Evolutionary conservation across 2,113 vertebrate genomes (phyloP).

Genomic region (Echinops telfairi): DNA sequence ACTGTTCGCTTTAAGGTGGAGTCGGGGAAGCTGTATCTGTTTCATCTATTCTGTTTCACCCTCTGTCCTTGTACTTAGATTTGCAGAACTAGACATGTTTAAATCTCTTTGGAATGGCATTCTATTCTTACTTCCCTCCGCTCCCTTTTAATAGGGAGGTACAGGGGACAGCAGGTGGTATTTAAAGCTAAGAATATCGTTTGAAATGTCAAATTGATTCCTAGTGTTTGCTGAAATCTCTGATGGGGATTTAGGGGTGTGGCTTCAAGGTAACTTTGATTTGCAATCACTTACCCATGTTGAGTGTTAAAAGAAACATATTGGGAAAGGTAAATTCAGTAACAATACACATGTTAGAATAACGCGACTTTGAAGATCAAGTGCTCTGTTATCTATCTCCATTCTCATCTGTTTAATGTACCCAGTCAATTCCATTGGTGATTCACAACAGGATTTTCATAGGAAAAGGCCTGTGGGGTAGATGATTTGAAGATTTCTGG

Average conservation of each 20-base stretch:
- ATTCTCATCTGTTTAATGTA: conserved; percentile 64
- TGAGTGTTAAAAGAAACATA: conserved; percentile 46
- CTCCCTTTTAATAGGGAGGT: background rate
- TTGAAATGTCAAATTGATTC: conserved; percentile 70
- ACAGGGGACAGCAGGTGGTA: background rate
- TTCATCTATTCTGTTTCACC: background rate
- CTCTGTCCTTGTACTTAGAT: conserved; percentile 13
- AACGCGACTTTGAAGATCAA: conserved; percentile 70
- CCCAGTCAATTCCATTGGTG: conserved; percentile 41
- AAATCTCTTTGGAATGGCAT: background rate
- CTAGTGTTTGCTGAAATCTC: conserved; percentile 62
- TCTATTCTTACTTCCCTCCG: background rate
- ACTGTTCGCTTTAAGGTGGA: background rate
- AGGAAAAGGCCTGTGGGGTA: background rate
- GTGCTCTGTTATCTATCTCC: conserved; percentile 56
- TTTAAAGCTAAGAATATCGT: conserved; percentile 52
- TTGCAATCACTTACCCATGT: conserved; percentile 31
- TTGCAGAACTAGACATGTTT: background rate
- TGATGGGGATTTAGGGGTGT: conserved; percentile 52
- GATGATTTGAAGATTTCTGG: conserved; percentile 66
- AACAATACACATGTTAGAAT: conserved; percentile 61
- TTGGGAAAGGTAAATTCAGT: conserved; percentile 70
- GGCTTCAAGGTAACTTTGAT: conserved; percentile 74
- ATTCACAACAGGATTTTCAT: conserved; percentile 41
- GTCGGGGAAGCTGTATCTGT: background rate